Evolutionary conservation across 2,113 vertebrate species (phyloP).

Genomic region (Eupsittula cactorum): DNA sequence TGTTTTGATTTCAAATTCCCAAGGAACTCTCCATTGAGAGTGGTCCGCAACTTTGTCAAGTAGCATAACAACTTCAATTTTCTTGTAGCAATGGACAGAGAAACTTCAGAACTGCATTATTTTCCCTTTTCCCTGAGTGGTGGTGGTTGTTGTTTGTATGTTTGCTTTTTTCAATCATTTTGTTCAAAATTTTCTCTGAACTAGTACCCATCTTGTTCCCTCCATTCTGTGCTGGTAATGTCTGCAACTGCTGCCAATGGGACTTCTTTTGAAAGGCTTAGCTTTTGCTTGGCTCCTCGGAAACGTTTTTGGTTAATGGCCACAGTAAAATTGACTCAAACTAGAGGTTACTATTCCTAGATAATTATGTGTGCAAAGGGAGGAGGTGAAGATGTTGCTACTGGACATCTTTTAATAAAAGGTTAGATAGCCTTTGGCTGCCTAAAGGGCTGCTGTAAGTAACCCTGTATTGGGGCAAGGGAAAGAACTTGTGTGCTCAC

Average conservation of each 20-base stretch:
- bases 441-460: background rate
- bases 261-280: background rate
- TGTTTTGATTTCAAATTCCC: background rate
- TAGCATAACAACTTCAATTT: background rate
- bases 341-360: background rate
- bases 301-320: background rate
- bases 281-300: background rate
- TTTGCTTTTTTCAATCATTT: background rate
- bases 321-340: background rate
- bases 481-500: fast-evolving
- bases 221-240: background rate
- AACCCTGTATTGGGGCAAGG: background rate
- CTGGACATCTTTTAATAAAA: background rate
- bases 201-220: background rate
- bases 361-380: background rate
- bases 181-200: background rate
- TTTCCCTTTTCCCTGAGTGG: background rate
- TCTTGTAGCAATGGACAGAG: background rate
- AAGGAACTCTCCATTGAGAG: background rate
- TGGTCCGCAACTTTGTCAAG: background rate
- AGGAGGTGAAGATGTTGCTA: background rate
- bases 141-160: background rate
- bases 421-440: background rate
- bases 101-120: background rate
- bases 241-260: background rate